These are phyloP conservation scores for Amphimallon solstitiale DNA, from an alignment of 2,888 invertebrate genomes.

Conservation along the genomic window DNA sequence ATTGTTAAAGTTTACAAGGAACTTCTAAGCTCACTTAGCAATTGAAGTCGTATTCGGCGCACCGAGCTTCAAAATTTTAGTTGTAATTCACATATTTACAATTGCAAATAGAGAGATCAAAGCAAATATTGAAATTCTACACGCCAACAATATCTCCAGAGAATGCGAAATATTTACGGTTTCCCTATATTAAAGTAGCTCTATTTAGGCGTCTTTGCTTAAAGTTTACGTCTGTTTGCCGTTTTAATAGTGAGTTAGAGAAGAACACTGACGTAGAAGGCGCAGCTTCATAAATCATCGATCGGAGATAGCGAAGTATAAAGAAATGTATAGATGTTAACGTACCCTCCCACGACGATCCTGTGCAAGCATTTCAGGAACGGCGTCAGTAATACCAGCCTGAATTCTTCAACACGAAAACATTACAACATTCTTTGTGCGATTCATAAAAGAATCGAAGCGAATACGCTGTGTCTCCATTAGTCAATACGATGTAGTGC, in stretches of 20 bases:
- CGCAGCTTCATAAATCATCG: conserved; percentile 22
- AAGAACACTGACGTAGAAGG: background rate
- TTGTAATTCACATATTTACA: no score
- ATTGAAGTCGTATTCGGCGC: no score
- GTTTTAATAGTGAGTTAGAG: conserved; percentile 9
- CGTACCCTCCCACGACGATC: background rate
- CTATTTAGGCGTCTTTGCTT: background rate
- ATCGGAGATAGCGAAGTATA: conserved; percentile 10
- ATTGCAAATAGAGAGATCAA: no score
- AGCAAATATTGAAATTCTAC: no score
- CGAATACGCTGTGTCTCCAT: background rate
- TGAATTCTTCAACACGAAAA: conserved; percentile 16
- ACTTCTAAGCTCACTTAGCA: no score
- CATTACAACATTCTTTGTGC: conserved; percentile 23
- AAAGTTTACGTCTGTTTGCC: background rate
- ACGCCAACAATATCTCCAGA: background rate
- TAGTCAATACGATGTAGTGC: background rate
- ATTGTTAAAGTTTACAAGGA: no score
- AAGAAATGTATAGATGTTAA: conserved; percentile 1
- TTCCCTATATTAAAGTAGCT: background rate
- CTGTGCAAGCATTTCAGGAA: conserved; percentile 20
- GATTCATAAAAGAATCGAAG: conserved; percentile 12
- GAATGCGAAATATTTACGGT: background rate
- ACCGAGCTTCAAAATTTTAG: no score
- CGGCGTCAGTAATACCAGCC: conserved; percentile 5